These are phyloP conservation scores for Acanthosepion lycidas DNA, from an alignment of 2,888 invertebrate species.

Conservation along the genomic window DNA sequence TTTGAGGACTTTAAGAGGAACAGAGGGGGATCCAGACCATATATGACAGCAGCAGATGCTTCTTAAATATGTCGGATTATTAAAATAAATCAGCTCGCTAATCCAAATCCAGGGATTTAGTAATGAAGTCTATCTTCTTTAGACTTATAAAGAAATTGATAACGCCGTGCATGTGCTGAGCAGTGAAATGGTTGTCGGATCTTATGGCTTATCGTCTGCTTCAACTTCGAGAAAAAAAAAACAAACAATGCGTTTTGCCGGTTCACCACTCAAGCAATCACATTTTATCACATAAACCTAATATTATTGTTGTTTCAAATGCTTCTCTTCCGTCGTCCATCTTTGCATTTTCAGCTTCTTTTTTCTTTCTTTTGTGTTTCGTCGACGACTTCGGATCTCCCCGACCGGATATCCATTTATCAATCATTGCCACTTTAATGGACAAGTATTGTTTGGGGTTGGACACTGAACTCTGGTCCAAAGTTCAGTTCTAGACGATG, in stretches of 20 bases:
- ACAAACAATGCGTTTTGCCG: background rate
- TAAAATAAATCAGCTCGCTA: too few species aligned
- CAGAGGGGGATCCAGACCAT: too few species aligned
- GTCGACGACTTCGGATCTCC: background rate
- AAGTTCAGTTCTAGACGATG: background rate
- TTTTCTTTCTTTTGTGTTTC: background rate
- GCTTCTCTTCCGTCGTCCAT: background rate
- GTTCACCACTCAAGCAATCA: background rate
- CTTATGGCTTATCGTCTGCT: background rate
- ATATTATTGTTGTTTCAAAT: background rate
- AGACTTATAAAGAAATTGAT: background rate
- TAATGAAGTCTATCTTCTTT: background rate
- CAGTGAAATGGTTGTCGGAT: background rate
- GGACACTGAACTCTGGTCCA: background rate
- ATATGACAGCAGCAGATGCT: too few species aligned
- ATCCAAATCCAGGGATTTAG: background rate
- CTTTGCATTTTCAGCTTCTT: background rate
- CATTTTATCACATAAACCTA: background rate
- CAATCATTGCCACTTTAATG: background rate
- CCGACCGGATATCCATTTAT: background rate
- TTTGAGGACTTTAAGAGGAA: too few species aligned
- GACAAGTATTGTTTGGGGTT: background rate
- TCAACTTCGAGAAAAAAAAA: background rate
- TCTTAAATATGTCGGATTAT: too few species aligned
- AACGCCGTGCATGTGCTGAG: background rate